Conservation (phyloP, 1,140 invertebrate genomes). For the Cyclina sinensis region DNA sequence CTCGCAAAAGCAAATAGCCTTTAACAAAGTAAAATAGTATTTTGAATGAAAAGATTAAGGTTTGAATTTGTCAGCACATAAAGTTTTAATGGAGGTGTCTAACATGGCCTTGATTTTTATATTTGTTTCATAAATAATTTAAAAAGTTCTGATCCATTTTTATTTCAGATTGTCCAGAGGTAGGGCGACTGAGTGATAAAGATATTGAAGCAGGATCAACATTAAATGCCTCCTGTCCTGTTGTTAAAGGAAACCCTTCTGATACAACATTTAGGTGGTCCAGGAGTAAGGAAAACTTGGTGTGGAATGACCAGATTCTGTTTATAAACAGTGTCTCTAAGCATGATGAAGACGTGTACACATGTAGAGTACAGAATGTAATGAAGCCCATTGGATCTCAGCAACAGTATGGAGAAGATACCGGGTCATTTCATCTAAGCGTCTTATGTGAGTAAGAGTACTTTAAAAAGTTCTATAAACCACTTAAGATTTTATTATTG, state of each 20-base stretch:
- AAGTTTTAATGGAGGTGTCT: too few relatives aligned
- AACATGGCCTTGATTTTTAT: neutral
- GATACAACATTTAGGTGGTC: neutral
- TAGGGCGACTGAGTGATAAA: neutral
- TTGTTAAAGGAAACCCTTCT: neutral
- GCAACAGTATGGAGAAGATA: neutral
- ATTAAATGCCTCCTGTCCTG: neutral
- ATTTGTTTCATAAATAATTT: too few relatives aligned
- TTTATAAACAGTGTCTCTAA: neutral
- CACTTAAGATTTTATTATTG: too few relatives aligned
- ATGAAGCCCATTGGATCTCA: neutral
- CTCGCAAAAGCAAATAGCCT: too few relatives aligned
- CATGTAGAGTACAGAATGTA: neutral
- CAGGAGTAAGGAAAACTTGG: neutral
- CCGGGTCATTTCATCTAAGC: neutral
- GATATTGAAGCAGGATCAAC: neutral
- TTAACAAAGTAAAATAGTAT: too few relatives aligned
- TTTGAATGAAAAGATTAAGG: too few relatives aligned
- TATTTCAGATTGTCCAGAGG: too few relatives aligned
- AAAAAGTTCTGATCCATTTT: too few relatives aligned
- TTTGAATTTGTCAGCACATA: too few relatives aligned
- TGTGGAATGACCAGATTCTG: neutral
- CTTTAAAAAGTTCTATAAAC: too few relatives aligned
- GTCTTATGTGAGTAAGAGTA: slow-evolving; percentile 3
- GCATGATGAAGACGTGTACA: neutral